phyloP scores from a whole-genome alignment of 1,140 invertebrate genomes.

The Druon quercuslanigerum region DNA sequence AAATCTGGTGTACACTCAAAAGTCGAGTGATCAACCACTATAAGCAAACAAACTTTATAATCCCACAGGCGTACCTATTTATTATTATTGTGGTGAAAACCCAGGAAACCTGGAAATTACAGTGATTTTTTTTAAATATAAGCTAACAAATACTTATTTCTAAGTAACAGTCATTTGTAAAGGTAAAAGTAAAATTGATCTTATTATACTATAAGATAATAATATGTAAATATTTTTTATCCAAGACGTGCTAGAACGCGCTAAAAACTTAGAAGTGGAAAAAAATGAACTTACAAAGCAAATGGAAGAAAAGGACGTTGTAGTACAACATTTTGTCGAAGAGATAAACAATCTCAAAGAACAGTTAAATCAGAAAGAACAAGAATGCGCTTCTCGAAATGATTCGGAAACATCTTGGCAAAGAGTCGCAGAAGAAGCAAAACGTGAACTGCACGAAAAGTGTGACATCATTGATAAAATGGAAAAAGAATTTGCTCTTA shows the following conservation, averaged over 20 bases:
- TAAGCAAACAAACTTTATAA: too few relatives aligned
- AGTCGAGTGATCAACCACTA: too few relatives aligned
- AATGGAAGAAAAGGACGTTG: slow-evolving; percentile 70
- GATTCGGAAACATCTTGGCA: slow-evolving; percentile 72
- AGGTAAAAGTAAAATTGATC: too few relatives aligned
- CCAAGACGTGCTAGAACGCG: slow-evolving; percentile 39
- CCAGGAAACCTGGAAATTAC: too few relatives aligned
- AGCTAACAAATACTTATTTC: too few relatives aligned
- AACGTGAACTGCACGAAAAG: slow-evolving; percentile 58
- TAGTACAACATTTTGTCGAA: slow-evolving; percentile 66
- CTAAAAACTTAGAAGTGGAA: slow-evolving; percentile 63
- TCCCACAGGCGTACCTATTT: too few relatives aligned
- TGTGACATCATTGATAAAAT: slow-evolving; percentile 62
- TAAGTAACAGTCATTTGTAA: too few relatives aligned
- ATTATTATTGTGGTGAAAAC: too few relatives aligned
- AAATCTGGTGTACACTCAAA: too few relatives aligned
- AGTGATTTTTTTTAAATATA: too few relatives aligned
- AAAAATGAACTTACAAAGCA: slow-evolving; percentile 61
- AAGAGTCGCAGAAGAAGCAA: slow-evolving; percentile 53
- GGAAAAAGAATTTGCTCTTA: slow-evolving; percentile 62
- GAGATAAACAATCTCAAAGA: slow-evolving; percentile 75
- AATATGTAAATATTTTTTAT: slow-evolving; percentile 1
- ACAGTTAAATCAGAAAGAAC: slow-evolving; percentile 73
- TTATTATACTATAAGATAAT: background rate
- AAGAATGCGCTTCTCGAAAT: slow-evolving; percentile 73